A percentile compares a stretch with the other conserved stretches of the same genome.
These are phyloP conservation scores for Halesus radiatus DNA, from an alignment of 1,140 invertebrate genomes.

Conservation along the genomic window DNA sequence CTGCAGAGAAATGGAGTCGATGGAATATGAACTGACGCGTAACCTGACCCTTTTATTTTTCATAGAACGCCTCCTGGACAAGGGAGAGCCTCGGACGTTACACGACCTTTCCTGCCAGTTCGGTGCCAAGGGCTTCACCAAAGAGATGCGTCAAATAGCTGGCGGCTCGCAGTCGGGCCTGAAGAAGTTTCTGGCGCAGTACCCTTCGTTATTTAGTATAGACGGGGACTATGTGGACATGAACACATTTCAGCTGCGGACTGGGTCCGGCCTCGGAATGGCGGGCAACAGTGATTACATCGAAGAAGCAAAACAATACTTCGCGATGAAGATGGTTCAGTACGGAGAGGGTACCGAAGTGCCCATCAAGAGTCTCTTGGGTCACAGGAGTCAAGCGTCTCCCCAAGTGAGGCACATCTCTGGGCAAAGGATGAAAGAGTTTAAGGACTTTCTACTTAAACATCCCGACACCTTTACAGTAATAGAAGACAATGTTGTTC, in stretches of 20 bases:
- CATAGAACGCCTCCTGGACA: conserved; percentile 94
- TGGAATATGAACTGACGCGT: conserved; percentile 92
- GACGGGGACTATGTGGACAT: conserved; percentile 93
- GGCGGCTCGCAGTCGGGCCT: conserved; percentile 94
- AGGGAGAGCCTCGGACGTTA: conserved; percentile 91
- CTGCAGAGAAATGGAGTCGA: conserved; percentile 85
- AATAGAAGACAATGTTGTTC: conserved; percentile 85
- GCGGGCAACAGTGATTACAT: conserved; percentile 84
- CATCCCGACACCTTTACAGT: conserved; percentile 91
- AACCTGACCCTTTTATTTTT: conserved; percentile 97
- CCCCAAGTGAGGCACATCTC: conserved; percentile 96
- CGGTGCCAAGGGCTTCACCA: conserved; percentile 95
- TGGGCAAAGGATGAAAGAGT: conserved; percentile 93
- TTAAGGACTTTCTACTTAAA: conserved; percentile 89
- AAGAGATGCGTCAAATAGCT: conserved; percentile 95
- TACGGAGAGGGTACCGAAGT: conserved; percentile 92
- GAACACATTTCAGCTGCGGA: conserved; percentile 79
- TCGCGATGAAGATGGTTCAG: conserved; percentile 89
- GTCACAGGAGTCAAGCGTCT: conserved; percentile 93
- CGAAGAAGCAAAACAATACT: conserved; percentile 94
- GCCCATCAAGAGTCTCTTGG: conserved; percentile 92
- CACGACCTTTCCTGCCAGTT: conserved; percentile 98
- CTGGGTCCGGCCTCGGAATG: conserved; percentile 69
- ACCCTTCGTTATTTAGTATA: conserved; percentile 92
- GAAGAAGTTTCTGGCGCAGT: conserved; percentile 91